phyloP scores from a whole-genome alignment of 2,113 vertebrate genomes.

The Drymodes brunneopygia region DNA sequence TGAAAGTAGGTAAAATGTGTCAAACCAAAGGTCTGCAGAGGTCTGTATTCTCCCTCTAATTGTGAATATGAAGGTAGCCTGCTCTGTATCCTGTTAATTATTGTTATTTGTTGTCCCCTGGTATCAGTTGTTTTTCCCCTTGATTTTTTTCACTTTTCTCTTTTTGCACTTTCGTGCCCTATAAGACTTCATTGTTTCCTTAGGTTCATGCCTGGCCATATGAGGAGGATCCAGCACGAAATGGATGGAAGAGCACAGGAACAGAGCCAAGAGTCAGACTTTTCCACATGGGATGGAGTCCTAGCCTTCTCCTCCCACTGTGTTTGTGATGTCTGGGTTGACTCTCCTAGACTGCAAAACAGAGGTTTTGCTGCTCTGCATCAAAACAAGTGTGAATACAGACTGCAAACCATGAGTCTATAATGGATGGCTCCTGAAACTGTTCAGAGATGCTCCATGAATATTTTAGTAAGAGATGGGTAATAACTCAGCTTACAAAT shows the following conservation, averaged over 20 bases:
- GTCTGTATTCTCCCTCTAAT: not conserved
- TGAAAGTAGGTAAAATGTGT: not conserved
- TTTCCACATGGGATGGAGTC: not conserved
- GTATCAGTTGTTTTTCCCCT: not conserved
- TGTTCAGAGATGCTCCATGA: not conserved
- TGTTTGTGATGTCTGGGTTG: not conserved
- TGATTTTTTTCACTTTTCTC: not conserved
- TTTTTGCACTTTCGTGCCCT: not conserved
- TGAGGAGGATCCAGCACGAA: rapidly evolving
- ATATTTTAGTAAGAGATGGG: not conserved
- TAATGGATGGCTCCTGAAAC: not conserved
- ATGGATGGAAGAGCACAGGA: not conserved
- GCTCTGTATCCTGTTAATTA: not conserved
- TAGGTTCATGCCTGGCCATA: not conserved
- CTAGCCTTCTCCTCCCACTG: not conserved
- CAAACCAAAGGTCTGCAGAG: not conserved
- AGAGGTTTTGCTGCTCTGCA: not conserved
- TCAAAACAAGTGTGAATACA: not conserved
- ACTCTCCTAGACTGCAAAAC: not conserved
- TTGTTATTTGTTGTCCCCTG: not conserved
- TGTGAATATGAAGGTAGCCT: not conserved
- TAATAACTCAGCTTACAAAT: not conserved
- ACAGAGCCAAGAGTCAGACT: not conserved
- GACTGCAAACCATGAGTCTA: not conserved
- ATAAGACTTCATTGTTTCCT: not conserved